These are phyloP conservation scores for Tragelaphus scriptus DNA, from an alignment of 2,113 vertebrate species.

Conservation along the genomic window DNA sequence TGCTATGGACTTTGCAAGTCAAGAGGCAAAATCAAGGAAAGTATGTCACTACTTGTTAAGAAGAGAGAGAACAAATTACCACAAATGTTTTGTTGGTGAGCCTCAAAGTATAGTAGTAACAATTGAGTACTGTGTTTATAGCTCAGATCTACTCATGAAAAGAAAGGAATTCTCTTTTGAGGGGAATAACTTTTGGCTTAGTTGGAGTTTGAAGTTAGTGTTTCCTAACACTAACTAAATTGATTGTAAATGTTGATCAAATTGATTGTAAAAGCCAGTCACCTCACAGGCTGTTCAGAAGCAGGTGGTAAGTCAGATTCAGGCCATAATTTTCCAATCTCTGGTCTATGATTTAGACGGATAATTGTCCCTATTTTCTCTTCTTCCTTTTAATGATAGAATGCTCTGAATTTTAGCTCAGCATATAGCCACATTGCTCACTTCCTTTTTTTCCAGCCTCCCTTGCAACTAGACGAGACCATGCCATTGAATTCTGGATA, in stretches of 20 bases:
- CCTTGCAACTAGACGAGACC: not conserved
- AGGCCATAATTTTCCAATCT: not conserved
- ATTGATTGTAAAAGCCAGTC: not conserved
- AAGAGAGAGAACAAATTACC: not conserved
- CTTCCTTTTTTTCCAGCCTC: not conserved
- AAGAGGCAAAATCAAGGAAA: not conserved
- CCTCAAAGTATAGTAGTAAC: not conserved
- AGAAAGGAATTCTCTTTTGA: not conserved
- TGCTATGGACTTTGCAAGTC: not conserved
- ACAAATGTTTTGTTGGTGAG: not conserved
- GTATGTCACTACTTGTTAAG: not conserved
- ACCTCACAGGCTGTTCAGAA: not conserved
- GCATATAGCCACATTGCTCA: too few relatives aligned
- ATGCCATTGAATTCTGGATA: not conserved
- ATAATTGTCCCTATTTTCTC: not conserved
- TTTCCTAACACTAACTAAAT: not conserved
- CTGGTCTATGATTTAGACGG: not conserved
- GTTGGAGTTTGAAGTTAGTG: not conserved
- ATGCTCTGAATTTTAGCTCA: not conserved
- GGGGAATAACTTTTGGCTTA: not conserved
- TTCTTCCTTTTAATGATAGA: not conserved
- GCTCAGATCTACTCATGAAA: not conserved
- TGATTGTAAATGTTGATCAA: not conserved
- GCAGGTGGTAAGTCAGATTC: not conserved
- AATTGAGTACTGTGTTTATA: not conserved